These are phyloP conservation scores for Scaptomyza montana DNA, from an alignment of 1,140 invertebrate species.

Conservation along the genomic window DNA sequence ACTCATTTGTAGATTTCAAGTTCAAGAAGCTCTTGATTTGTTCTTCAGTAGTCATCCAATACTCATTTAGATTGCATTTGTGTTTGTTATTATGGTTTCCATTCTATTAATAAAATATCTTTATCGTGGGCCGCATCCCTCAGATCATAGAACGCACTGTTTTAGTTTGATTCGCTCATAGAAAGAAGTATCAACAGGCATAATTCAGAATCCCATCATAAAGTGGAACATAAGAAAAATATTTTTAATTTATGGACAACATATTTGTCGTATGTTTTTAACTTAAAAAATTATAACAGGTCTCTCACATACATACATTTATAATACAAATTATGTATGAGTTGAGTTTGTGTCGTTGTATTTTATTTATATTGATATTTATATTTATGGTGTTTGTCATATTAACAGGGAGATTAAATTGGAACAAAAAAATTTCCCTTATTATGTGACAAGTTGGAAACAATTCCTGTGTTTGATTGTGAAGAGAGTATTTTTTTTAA, in stretches of 20 bases:
- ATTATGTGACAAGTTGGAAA: too few relatives aligned
- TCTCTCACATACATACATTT: slow-evolving; percentile 12
- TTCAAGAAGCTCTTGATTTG: slow-evolving; percentile 81
- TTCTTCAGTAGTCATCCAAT: slow-evolving; percentile 39
- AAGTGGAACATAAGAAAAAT: not conserved
- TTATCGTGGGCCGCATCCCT: too few relatives aligned
- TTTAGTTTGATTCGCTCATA: not conserved
- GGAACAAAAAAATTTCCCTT: too few relatives aligned
- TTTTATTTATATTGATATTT: not conserved
- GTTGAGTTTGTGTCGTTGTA: slow-evolving; percentile 8
- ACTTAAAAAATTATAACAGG: slow-evolving; percentile 23
- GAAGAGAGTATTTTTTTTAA: slow-evolving; percentile 1
- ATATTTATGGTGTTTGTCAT: too few relatives aligned
- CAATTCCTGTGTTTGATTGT: too few relatives aligned
- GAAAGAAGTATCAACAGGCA: not conserved
- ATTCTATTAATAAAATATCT: slow-evolving; percentile 14
- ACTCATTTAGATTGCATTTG: slow-evolving; percentile 10
- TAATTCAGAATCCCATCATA: not conserved
- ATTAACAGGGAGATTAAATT: too few relatives aligned
- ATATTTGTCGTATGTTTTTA: not conserved
- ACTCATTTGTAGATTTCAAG: slow-evolving; percentile 39
- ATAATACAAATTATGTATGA: slow-evolving; percentile 23
- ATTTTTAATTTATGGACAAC: not conserved
- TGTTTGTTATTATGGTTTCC: not conserved
- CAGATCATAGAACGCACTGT: not conserved